These are phyloP conservation scores for Thunnus albacares DNA, from an alignment of 2,797 vertebrate species.

Conservation along the genomic window DNA sequence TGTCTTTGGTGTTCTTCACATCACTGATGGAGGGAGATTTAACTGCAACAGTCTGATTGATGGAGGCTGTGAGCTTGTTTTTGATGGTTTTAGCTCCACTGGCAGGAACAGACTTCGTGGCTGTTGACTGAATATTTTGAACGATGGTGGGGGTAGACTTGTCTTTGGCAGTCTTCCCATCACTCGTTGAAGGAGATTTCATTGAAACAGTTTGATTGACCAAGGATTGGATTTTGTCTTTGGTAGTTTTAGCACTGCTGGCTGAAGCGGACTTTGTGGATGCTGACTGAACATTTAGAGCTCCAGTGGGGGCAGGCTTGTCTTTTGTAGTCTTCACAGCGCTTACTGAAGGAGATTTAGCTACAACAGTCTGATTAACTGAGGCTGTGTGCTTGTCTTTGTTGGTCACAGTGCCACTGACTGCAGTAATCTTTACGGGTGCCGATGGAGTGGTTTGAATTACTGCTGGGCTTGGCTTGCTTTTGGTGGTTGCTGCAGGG, in stretches of 20 bases:
- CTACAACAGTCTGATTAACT: slow-evolving; percentile 59
- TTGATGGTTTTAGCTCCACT: slow-evolving; percentile 60
- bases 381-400: slow-evolving; percentile 65
- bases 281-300: slow-evolving; percentile 53
- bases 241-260: slow-evolving; percentile 53
- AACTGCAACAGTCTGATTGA: slow-evolving; percentile 58
- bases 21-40: slow-evolving; percentile 47
- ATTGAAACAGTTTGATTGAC: slow-evolving; percentile 63
- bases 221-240: slow-evolving; percentile 61
- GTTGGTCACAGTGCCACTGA: slow-evolving; percentile 43
- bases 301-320: slow-evolving; percentile 52
- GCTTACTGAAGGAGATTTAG: slow-evolving; percentile 48
- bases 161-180: slow-evolving; percentile 62
- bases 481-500: slow-evolving; percentile 53
- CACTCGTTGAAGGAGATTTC: slow-evolving; percentile 54
- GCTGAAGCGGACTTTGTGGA: slow-evolving; percentile 40
- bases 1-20: slow-evolving; percentile 61
- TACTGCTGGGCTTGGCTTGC: slow-evolving; percentile 52
- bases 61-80: slow-evolving; percentile 54
- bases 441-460: slow-evolving; percentile 63
- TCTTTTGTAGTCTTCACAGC: slow-evolving; percentile 69
- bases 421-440: slow-evolving; percentile 49
- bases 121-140: slow-evolving; percentile 63
- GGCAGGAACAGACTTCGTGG: slow-evolving; percentile 38
- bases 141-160: slow-evolving; percentile 29